phyloP scores from a whole-genome alignment of 2,888 invertebrate species.

The Tipula unca region DNA sequence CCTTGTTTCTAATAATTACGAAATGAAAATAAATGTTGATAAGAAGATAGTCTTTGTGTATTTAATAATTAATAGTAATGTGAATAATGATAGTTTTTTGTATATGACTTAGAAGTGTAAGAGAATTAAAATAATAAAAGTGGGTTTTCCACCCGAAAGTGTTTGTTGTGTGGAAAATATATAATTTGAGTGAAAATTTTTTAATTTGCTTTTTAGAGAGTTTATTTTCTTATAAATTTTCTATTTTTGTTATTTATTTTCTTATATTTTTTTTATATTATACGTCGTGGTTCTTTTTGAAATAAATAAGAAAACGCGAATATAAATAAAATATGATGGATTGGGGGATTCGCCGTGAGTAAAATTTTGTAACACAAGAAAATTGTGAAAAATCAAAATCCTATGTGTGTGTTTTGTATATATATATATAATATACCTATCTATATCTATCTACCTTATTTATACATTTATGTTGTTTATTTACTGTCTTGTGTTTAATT shows the following conservation, averaged over 20 bases:
- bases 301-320: not conserved
- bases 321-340: slow-evolving; percentile 49
- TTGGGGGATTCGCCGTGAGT: slow-evolving; percentile 67
- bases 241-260: not conserved
- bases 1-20: not conserved
- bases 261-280: not conserved
- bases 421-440: not conserved
- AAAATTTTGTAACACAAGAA: slow-evolving; percentile 26
- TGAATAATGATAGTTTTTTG: not conserved
- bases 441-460: not conserved
- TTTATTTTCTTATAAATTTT: not conserved
- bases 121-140: not conserved
- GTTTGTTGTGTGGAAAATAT: not conserved
- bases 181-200: not conserved
- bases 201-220: not conserved
- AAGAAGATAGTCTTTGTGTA: not conserved
- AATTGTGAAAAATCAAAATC: not conserved
- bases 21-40: not conserved
- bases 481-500: not conserved
- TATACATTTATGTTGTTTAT: not conserved
- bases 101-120: not conserved
- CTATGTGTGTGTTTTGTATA: not conserved
- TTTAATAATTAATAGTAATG: not conserved
- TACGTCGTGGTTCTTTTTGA: not conserved
- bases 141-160: not conserved